phyloP scores from a whole-genome alignment of 2,113 vertebrate species.

The Steatornis caripensis region DNA sequence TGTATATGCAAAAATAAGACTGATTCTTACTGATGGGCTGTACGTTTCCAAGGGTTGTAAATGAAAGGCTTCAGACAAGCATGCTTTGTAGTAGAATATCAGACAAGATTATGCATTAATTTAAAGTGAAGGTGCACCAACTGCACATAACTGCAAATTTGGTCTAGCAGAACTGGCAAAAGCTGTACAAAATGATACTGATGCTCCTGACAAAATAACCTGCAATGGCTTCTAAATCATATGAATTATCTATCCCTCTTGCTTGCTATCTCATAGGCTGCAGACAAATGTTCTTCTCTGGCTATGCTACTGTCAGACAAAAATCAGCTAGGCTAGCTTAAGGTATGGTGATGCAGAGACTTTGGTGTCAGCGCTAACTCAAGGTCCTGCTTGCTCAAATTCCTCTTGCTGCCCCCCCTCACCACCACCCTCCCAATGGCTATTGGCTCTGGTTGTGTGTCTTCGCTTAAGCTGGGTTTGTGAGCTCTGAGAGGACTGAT shows the following conservation, averaged over 20 bases:
- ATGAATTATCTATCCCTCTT: not conserved
- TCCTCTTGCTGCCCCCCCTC: no score
- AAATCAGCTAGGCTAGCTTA: not conserved
- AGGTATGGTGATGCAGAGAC: not conserved
- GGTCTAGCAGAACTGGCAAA: not conserved
- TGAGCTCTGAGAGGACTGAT: not conserved
- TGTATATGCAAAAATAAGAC: not conserved
- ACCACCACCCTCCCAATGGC: rapidly evolving
- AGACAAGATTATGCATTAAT: not conserved
- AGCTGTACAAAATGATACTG: not conserved
- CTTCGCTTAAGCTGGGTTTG: not conserved
- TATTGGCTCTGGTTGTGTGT: not conserved
- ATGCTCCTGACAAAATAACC: not conserved
- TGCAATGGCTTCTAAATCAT: conserved; percentile 1
- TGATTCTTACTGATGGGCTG: not conserved
- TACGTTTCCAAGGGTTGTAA: not conserved
- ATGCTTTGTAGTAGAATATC: not conserved
- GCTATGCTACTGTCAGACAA: not conserved
- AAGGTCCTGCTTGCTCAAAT: not conserved
- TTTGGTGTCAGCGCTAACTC: not conserved
- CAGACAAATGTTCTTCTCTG: not conserved
- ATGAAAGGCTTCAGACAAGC: not conserved
- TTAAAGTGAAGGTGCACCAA: not conserved
- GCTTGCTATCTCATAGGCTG: not conserved
- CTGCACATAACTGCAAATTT: not conserved